These are phyloP conservation scores for Oscheius myriophilus DNA, from an alignment of 2,888 invertebrate genomes.

Conservation along the genomic window DNA sequence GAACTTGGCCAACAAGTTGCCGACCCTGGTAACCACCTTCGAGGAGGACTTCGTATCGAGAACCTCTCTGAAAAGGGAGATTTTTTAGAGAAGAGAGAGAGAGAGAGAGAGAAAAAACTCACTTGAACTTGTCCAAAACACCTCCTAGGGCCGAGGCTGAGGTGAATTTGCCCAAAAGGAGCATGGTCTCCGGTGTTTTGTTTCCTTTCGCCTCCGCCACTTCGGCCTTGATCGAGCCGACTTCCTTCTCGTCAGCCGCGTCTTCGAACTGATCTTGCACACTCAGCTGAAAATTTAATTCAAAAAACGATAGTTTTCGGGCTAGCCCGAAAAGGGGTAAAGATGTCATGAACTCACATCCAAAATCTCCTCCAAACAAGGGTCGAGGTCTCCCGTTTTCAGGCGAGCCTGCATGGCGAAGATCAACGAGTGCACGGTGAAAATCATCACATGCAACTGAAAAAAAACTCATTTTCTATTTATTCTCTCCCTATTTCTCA, in stretches of 20 bases:
- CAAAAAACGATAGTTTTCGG: too few relatives aligned
- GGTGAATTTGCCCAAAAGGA: slow-evolving; percentile 83
- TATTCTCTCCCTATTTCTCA: slow-evolving; percentile 37
- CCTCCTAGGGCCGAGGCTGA: slow-evolving; percentile 76
- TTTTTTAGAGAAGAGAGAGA: too few relatives aligned
- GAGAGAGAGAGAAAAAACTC: too few relatives aligned
- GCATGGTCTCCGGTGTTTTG: slow-evolving; percentile 86
- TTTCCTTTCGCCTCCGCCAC: slow-evolving; percentile 75
- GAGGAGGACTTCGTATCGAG: slow-evolving; percentile 77
- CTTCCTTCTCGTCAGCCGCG: slow-evolving; percentile 89
- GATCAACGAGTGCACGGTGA: slow-evolving; percentile 85
- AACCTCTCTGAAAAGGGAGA: background rate
- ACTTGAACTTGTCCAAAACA: slow-evolving; percentile 39
- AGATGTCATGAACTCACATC: slow-evolving; percentile 74
- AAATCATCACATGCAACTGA: slow-evolving; percentile 86
- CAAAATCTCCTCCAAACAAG: slow-evolving; percentile 81
- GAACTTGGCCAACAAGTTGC: slow-evolving; percentile 72
- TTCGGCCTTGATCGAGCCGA: slow-evolving; percentile 83
- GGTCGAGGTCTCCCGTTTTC: slow-evolving; percentile 82
- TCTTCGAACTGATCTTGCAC: slow-evolving; percentile 88
- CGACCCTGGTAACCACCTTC: slow-evolving; percentile 80
- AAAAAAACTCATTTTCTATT: background rate
- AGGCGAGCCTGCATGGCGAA: slow-evolving; percentile 77
- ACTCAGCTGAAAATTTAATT: slow-evolving; percentile 76
- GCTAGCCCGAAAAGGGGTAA: too few relatives aligned